Base-by-base conservation (phyloP, 2,888 invertebrate genomes). In the Hipparchia semele region DNA sequence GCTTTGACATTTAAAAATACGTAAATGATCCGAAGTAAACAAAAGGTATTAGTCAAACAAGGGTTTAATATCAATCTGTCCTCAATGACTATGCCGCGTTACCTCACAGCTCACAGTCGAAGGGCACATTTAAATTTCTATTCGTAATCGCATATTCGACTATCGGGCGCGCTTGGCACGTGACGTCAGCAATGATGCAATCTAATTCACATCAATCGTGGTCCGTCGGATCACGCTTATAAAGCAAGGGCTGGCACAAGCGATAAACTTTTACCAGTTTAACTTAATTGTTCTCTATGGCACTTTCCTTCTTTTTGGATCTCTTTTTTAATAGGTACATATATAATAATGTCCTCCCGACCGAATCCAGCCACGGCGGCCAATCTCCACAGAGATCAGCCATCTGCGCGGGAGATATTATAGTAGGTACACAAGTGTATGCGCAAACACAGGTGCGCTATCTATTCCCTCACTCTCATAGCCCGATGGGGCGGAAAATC, bases 101-200 rank as follows among this genome's bases (percentile, higher is more conserved):
- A 78, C 74, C 85, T 87, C 82, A 83, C 80, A 79, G 79, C 85
- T 87, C 82, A 83, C 80, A 79, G 79, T 81, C 81, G 89, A 91
- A 91, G 90, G 90, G 88, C 87, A 84, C 82, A 86, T 86, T 87
- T 86, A 81, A 87, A 88, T 89, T 87, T 86, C 82, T 80, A 80
- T 80, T 81, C 74, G 79, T 79, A 81, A 81, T 80, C 76, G 77
- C 79, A 81, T 74, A 83, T 82, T 84, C 83, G 82, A 83, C 84
- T 86, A 85, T 84, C 83, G 83, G 85, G 82, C 83, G 83, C 87
- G 81, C 84, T 84, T 85, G 74, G 76, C 77, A 78, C 75, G 76
- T 92, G 90, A 90, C 92, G 92, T 92, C 90, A 91, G 64, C 86
- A 85, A 80, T 92, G 91, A 92, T 88, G 90, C 86, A 91, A 92